A percentile compares a stretch with the other conserved stretches of the same genome.
phyloP scores from a whole-genome alignment of 2,113 vertebrate genomes.

The Paradoxurus hermaphroditus region DNA sequence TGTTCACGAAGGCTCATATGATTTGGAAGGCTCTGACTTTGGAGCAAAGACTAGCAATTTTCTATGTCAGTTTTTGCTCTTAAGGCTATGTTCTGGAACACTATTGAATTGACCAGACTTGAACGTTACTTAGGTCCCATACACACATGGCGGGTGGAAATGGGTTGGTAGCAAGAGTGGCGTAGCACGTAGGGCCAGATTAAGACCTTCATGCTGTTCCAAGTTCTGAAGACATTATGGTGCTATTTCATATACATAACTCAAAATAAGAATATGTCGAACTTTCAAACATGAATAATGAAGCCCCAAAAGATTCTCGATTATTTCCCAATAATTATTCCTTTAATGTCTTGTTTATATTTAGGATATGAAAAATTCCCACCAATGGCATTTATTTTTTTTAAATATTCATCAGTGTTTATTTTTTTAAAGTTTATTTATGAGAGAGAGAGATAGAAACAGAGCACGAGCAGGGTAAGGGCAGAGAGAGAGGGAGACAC shows the following conservation, averaged over 20 bases:
- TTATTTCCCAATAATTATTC: neutral
- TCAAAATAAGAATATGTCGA: neutral
- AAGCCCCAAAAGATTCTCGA: neutral
- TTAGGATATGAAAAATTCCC: neutral
- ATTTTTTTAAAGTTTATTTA: too few species aligned
- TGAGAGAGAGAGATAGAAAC: too few species aligned
- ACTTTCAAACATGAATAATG: neutral
- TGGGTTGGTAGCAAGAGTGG: neutral
- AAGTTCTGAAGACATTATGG: neutral
- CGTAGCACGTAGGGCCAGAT: neutral
- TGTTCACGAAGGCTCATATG: neutral
- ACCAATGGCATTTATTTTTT: neutral
- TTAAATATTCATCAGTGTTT: too few species aligned
- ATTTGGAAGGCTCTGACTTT: neutral
- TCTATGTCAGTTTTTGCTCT: neutral
- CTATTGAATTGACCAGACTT: neutral
- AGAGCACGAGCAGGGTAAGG: too few species aligned
- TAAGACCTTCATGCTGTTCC: neutral
- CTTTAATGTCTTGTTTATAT: neutral
- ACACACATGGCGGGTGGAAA: neutral
- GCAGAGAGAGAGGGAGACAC: too few species aligned
- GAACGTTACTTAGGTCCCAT: neutral
- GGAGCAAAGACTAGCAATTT: neutral
- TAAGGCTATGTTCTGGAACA: neutral
- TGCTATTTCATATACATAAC: neutral